Evolutionary conservation across 2,113 vertebrate species (phyloP).

Genomic region (Elachura formosa): DNA sequence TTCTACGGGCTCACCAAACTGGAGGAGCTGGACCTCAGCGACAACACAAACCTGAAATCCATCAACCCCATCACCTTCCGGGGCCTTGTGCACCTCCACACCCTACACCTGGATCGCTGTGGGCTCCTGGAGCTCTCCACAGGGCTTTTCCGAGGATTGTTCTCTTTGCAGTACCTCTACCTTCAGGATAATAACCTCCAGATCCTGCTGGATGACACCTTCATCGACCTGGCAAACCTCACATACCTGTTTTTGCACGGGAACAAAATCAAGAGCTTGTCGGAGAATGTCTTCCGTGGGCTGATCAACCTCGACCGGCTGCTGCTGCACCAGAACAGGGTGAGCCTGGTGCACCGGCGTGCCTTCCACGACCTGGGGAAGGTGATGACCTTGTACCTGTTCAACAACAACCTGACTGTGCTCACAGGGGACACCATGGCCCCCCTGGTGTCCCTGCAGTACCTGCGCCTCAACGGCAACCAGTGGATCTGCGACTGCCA

Average conservation of each 20-base stretch:
- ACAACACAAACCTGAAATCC: slow-evolving; percentile 87
- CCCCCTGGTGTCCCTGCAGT: slow-evolving; percentile 86
- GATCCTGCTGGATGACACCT: slow-evolving; percentile 87
- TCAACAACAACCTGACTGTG: slow-evolving; percentile 92
- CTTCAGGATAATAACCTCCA: slow-evolving; percentile 93
- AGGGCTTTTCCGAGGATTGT: slow-evolving; percentile 87
- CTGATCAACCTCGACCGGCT: slow-evolving; percentile 89
- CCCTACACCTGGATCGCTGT: slow-evolving; percentile 91
- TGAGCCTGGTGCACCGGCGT: slow-evolving; percentile 81
- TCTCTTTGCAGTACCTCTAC: slow-evolving; percentile 93
- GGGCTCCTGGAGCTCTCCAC: slow-evolving; percentile 88
- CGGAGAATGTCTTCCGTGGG: slow-evolving; percentile 89
- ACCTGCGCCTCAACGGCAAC: slow-evolving; percentile 93
- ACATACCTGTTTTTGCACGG: slow-evolving; percentile 95
- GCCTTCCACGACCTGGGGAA: slow-evolving; percentile 91
- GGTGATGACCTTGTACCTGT: slow-evolving; percentile 91
- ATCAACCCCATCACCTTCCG: slow-evolving; percentile 88
- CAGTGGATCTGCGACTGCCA: slow-evolving; percentile 98
- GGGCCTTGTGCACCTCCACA: slow-evolving; percentile 89
- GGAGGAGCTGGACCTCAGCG: slow-evolving; percentile 94
- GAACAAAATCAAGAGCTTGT: slow-evolving; percentile 90
- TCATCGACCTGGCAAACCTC: slow-evolving; percentile 94
- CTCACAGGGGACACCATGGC: slow-evolving; percentile 87
- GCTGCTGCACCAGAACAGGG: slow-evolving; percentile 90
- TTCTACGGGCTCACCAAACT: slow-evolving; percentile 87